These are phyloP conservation scores for Clivina fossor DNA, from an alignment of 2,888 invertebrate species.

Conservation along the genomic window DNA sequence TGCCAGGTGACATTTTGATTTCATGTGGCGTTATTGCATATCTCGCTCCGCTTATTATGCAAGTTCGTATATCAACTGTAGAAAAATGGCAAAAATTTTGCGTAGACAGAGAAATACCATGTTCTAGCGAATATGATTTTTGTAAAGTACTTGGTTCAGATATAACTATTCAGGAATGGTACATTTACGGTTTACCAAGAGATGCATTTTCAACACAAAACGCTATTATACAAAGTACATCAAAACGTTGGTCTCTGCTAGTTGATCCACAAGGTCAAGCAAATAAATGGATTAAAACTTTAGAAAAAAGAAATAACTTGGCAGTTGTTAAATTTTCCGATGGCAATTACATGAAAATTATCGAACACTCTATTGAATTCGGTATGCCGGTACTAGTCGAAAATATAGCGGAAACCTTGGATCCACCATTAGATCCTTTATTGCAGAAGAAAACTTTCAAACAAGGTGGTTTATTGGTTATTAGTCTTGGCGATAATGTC, in stretches of 20 bases:
- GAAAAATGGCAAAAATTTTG: slow-evolving; percentile 75
- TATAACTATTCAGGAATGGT: slow-evolving; percentile 85
- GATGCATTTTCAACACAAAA: slow-evolving; percentile 84
- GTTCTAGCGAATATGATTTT: slow-evolving; percentile 72
- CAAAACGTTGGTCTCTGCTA: slow-evolving; percentile 76
- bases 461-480: slow-evolving; percentile 73
- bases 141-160: slow-evolving; percentile 78
- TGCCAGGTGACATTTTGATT: slow-evolving; percentile 87
- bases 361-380: slow-evolving; percentile 74
- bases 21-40: slow-evolving; percentile 89
- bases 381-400: slow-evolving; percentile 79
- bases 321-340: slow-evolving; percentile 74
- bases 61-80: slow-evolving; percentile 63
- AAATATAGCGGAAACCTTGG: slow-evolving; percentile 74
- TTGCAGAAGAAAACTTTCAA: slow-evolving; percentile 73
- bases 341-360: slow-evolving; percentile 71
- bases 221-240: slow-evolving; percentile 79
- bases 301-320: slow-evolving; percentile 73
- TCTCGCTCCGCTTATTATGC: slow-evolving; percentile 79
- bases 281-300: slow-evolving; percentile 81
- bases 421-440: slow-evolving; percentile 77
- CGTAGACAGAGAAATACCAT: slow-evolving; percentile 71
- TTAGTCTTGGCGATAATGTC: slow-evolving; percentile 75
- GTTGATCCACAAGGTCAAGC: slow-evolving; percentile 86
- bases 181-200: slow-evolving; percentile 76